phyloP scores from a whole-genome alignment of 1,140 invertebrate genomes.

The Stenopsyche tienmushanensis region DNA sequence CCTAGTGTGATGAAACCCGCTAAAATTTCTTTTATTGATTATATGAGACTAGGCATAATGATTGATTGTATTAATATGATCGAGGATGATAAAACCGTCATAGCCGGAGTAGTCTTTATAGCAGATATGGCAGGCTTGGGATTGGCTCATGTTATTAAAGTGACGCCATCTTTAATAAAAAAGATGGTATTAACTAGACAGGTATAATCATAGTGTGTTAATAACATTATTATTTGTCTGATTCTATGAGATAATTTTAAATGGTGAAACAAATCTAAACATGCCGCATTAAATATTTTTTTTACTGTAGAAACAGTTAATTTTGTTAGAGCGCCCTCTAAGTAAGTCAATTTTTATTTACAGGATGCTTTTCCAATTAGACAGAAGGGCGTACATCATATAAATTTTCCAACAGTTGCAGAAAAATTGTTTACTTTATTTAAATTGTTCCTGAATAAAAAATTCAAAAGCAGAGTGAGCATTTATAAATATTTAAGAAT shows the following conservation, averaged over 20 bases:
- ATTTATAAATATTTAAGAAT: constrained; percentile 12
- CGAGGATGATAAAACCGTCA: neutral
- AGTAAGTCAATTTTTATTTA: constrained; percentile 7
- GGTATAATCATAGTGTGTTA: neutral
- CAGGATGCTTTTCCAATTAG: constrained; percentile 58
- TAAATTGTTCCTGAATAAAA: constrained; percentile 51
- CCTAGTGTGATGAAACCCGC: constrained; percentile 49
- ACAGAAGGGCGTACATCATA: constrained; percentile 57
- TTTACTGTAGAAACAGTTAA: too few relatives aligned
- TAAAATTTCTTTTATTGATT: constrained; percentile 45
- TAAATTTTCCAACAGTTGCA: constrained; percentile 55
- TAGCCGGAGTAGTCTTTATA: neutral
- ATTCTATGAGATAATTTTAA: neutral
- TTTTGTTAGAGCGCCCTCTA: too few relatives aligned
- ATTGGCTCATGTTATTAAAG: neutral
- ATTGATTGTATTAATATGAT: neutral
- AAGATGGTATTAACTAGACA: neutral
- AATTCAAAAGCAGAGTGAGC: constrained; percentile 50
- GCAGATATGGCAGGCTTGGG: neutral
- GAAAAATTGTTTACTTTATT: constrained; percentile 50
- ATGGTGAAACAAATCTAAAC: too few relatives aligned
- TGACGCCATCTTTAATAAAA: neutral
- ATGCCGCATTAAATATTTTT: too few relatives aligned
- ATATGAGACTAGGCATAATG: constrained; percentile 45
- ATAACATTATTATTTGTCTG: constrained; percentile 13